phyloP scores from a whole-genome alignment of 2,888 invertebrate species.

The Nasonovia ribisnigri region DNA sequence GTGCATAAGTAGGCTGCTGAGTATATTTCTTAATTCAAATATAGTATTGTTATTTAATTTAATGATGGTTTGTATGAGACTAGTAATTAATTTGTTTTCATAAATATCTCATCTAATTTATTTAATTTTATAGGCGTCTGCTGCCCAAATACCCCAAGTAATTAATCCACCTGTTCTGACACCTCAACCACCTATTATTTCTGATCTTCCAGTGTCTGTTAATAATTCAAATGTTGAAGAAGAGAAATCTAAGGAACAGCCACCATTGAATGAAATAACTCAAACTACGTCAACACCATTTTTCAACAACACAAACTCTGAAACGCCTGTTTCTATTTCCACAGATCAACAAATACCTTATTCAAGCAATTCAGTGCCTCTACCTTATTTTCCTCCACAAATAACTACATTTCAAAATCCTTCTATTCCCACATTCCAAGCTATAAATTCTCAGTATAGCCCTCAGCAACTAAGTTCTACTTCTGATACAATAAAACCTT shows the following conservation, averaged over 20 bases:
- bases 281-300: not conserved
- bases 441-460: slow-evolving; percentile 14
- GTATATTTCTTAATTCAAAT: not conserved
- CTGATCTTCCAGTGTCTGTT: not conserved
- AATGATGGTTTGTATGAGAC: not conserved
- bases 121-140: slow-evolving; percentile 46
- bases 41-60: not conserved
- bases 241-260: slow-evolving; percentile 9
- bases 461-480: not conserved
- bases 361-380: not conserved
- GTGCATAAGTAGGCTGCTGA: not conserved
- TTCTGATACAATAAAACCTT: slow-evolving; percentile 39
- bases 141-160: slow-evolving; percentile 51
- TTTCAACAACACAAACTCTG: not conserved
- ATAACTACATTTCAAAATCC: slow-evolving; percentile 15
- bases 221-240: not conserved
- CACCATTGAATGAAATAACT: not conserved
- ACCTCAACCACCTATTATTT: slow-evolving; percentile 17
- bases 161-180: slow-evolving; percentile 58
- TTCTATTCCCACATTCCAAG: slow-evolving; percentile 21
- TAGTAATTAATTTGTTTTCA: not conserved
- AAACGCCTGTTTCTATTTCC: not conserved
- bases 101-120: not conserved
- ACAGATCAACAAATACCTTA: slow-evolving; percentile 42
- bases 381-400: slow-evolving; percentile 9